Evolutionary conservation across 2,888 invertebrate species (phyloP).

Genomic region (Nasonia oneida): DNA sequence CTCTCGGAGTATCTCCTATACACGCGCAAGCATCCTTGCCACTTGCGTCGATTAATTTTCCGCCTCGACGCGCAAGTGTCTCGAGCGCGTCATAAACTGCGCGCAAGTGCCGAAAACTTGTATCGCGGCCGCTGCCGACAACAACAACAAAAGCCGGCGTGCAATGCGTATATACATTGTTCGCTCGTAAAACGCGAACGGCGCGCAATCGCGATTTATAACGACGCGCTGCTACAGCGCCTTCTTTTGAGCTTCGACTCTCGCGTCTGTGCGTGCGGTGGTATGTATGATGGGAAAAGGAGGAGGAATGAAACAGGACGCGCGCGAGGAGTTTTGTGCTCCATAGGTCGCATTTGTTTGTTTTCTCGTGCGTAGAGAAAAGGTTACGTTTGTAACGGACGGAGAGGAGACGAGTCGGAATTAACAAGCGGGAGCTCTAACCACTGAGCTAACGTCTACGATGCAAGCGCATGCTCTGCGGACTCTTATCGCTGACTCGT

Average conservation of each 20-base stretch:
- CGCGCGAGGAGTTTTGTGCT: constrained; percentile 9
- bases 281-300: background rate
- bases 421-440: too few species aligned
- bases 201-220: constrained; percentile 52
- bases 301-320: background rate
- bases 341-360: background rate
- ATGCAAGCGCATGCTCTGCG: too few species aligned
- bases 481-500: too few species aligned
- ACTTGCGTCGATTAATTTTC: constrained; percentile 12
- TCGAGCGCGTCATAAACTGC: constrained; percentile 10
- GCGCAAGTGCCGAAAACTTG: constrained; percentile 23
- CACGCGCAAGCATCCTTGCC: background rate
- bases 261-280: background rate
- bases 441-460: too few species aligned
- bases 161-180: constrained; percentile 1
- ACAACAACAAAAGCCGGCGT: constrained; percentile 12
- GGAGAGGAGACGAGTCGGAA: too few species aligned
- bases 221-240: background rate
- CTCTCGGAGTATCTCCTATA: background rate
- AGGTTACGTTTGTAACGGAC: too few species aligned
- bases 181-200: constrained; percentile 43
- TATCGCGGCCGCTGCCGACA: background rate
- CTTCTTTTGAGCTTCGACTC: background rate
- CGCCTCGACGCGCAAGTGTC: constrained; percentile 15
- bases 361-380: background rate